Evolutionary conservation across 1,140 invertebrate species (phyloP), one percentile per base, ranked within the genome.

Genomic region (Drosophila burlai): DNA sequence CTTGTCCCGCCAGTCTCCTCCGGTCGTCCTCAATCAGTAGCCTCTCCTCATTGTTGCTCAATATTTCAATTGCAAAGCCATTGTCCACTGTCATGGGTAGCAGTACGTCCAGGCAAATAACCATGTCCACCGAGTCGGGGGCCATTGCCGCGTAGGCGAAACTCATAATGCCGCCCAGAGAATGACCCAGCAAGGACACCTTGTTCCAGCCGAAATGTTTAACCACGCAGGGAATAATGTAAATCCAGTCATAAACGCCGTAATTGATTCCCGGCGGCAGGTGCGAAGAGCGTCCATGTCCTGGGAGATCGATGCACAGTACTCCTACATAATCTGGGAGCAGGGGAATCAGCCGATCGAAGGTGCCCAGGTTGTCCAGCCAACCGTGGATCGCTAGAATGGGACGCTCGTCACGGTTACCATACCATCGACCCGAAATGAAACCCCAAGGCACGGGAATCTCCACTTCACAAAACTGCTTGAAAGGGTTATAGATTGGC

Each of bases 321-420:
- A 96, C 93, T 4, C 95, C 94, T 10, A 94, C 74, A 60, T 95
- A 92, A 36, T 94, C 87, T 5, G 94, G 93, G 18, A 97, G 79
- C 36, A 95, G 80, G 7, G 95, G 95, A 31, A 95, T 94, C 31
- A 97, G 82, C 2, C 93, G 92, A 89, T 97, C 96, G 93, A 96
- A 97, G 4, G 95, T 95, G 10, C 95, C 95, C 40, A 96, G 94
- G 85, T 97, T 97, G 80, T 96, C 95, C 92, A 95, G 94, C 96
- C 96, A 97, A 2, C 96, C 96, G 86, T 97, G 96, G 15, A 97
- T 66, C 0, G 95, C 94, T 21, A 97, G 79, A 34, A 97, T 95
- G 0, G 96, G 96, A 31, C 94, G 92, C 3, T 94, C 93, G 42
- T 94, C 83, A 13, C 93, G 93, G 24, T 94, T 94, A 7, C 95